Evolutionary conservation across 2,113 vertebrate genomes (phyloP).

Genomic region (Podiceps cristatus): DNA sequence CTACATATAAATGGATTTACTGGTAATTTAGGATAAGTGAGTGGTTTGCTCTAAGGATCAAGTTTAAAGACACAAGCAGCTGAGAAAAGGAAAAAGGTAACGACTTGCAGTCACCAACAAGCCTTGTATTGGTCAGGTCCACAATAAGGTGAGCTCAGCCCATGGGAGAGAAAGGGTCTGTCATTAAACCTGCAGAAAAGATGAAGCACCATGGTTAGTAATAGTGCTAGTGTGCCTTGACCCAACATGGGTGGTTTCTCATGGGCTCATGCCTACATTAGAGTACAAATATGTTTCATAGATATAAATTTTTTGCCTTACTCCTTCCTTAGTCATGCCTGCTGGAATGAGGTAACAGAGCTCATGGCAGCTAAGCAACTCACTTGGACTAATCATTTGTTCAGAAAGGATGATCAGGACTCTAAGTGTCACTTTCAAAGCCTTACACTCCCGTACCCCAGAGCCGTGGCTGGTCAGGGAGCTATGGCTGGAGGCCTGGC

Average conservation of each 20-base stretch:
- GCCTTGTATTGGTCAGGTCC: background rate
- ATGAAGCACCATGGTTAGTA: background rate
- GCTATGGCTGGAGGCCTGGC: background rate
- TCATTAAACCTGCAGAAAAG: background rate
- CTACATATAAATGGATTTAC: background rate
- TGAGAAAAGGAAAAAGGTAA: background rate
- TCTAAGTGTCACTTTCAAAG: background rate
- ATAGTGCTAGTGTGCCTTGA: background rate
- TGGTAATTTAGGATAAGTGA: background rate
- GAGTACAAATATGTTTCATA: background rate
- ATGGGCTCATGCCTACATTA: background rate
- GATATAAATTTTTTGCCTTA: background rate
- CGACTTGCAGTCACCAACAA: background rate
- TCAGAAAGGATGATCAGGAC: background rate
- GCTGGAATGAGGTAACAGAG: background rate
- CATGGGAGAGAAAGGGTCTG: background rate
- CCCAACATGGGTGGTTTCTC: accelerated
- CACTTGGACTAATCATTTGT: background rate
- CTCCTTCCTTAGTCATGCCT: background rate
- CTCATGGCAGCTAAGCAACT: background rate
- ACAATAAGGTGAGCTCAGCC: background rate
- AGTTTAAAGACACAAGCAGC: background rate
- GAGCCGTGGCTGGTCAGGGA: accelerated
- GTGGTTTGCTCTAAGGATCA: background rate
- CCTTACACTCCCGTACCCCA: background rate